phyloP scores from a whole-genome alignment of 2,113 vertebrate species.

The Scophthalmus maximus region DNA sequence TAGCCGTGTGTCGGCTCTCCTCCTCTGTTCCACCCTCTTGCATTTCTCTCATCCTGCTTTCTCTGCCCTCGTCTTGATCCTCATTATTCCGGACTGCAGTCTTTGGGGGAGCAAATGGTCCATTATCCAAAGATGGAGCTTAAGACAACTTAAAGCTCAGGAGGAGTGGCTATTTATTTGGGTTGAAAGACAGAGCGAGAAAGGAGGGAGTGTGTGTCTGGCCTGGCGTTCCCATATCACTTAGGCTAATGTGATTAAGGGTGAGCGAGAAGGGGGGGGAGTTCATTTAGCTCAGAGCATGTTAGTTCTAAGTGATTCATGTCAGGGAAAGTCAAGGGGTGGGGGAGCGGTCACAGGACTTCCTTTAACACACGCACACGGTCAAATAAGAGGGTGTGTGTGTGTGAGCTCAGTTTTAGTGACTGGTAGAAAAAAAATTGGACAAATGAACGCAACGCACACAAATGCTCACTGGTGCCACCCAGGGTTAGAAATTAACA shows the following conservation, averaged over 20 bases:
- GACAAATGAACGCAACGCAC: conserved; percentile 20
- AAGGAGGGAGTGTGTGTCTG: conserved; percentile 72
- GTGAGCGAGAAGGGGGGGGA: conserved; percentile 27
- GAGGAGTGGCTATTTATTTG: conserved; percentile 77
- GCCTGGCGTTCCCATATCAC: conserved; percentile 80
- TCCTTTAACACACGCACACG: conserved; percentile 38
- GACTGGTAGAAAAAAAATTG: conserved; percentile 39
- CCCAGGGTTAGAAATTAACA: conserved; percentile 13
- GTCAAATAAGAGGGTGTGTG: conserved; percentile 26
- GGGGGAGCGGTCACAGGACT: conserved; percentile 52
- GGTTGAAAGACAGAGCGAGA: conserved; percentile 66
- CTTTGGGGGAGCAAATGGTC: conserved; percentile 67
- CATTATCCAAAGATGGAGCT: conserved; percentile 78
- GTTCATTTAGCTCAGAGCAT: conserved; percentile 70
- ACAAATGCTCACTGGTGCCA: conserved; percentile 27
- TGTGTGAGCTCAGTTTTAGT: no score
- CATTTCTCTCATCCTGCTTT: conserved; percentile 63
- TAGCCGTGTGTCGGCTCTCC: conserved; percentile 55
- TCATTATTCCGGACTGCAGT: conserved; percentile 75
- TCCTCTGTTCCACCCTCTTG: conserved; percentile 62
- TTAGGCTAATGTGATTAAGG: conserved; percentile 82
- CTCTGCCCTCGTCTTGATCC: conserved; percentile 70
- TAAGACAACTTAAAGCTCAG: conserved; percentile 76
- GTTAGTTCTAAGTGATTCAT: conserved; percentile 73
- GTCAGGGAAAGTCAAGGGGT: conserved; percentile 36